Evolutionary conservation across 2,113 vertebrate genomes (phyloP).

Genomic region (Chaetura pelagica): DNA sequence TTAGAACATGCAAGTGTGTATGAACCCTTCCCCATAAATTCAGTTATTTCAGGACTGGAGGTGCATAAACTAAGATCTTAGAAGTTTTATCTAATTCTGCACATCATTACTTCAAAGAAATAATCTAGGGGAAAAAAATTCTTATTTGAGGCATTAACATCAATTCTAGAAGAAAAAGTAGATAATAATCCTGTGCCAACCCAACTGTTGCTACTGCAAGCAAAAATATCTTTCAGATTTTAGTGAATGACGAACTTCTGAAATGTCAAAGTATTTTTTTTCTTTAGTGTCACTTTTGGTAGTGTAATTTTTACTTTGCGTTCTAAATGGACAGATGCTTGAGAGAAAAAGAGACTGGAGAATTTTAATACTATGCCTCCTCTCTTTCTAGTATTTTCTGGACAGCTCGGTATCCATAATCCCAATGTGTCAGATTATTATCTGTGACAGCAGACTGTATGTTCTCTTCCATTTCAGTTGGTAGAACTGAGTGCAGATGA

Average conservation of each 20-base stretch:
- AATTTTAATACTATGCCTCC: neutral
- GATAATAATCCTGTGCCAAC: neutral
- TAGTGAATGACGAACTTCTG: neutral
- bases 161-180: neutral
- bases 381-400: neutral
- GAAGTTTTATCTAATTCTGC: neutral
- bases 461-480: constrained; percentile 6
- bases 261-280: neutral
- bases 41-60: neutral
- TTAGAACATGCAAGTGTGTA: neutral
- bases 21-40: neutral
- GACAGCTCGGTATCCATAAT: neutral
- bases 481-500: neutral
- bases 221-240: neutral
- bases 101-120: neutral
- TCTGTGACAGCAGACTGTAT: neutral
- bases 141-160: neutral
- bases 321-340: neutral
- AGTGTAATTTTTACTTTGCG: neutral
- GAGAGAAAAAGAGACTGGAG: neutral
- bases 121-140: neutral
- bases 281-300: neutral
- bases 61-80: neutral
- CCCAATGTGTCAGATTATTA: neutral
- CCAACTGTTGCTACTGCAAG: neutral